phyloP scores from a whole-genome alignment of 2,797 vertebrate species.

The Acrossocheilus wenchowensis region DNA sequence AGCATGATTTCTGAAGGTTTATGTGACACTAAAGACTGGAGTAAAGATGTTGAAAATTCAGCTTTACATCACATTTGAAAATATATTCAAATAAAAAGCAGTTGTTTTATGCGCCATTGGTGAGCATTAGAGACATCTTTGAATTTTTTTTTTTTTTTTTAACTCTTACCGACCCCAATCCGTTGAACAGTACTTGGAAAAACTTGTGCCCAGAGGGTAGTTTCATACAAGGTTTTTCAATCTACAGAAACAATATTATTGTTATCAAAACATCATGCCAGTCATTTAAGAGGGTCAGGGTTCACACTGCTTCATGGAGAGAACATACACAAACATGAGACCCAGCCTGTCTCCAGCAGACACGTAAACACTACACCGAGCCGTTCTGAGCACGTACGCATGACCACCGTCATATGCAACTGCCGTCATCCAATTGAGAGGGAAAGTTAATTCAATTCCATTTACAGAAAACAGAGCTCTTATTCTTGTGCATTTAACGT shows the following conservation, averaged over 20 bases:
- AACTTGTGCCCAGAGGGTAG: not conserved
- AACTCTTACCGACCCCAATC: not conserved
- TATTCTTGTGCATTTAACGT: not conserved
- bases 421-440: slow-evolving; percentile 12
- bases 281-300: slow-evolving; percentile 40
- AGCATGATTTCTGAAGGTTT: not conserved
- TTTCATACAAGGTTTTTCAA: slow-evolving; percentile 4
- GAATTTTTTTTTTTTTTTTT: too few species aligned
- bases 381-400: slow-evolving; percentile 36
- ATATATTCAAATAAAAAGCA: not conserved
- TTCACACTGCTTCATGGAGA: slow-evolving; percentile 34
- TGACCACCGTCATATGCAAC: not conserved
- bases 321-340: slow-evolving; percentile 53
- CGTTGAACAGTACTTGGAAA: not conserved
- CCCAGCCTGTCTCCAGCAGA: slow-evolving; percentile 43
- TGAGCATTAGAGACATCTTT: not conserved
- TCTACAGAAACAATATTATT: slow-evolving; percentile 41
- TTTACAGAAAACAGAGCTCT: not conserved
- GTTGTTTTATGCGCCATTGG: not conserved
- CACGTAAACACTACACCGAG: not conserved
- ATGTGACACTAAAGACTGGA: not conserved
- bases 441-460: slow-evolving; percentile 24
- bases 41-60: not conserved
- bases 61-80: not conserved
- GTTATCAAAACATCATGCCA: slow-evolving; percentile 40